Evolutionary conservation across 2,113 vertebrate species (phyloP).

Genomic region (Dascyllus trimaculatus): DNA sequence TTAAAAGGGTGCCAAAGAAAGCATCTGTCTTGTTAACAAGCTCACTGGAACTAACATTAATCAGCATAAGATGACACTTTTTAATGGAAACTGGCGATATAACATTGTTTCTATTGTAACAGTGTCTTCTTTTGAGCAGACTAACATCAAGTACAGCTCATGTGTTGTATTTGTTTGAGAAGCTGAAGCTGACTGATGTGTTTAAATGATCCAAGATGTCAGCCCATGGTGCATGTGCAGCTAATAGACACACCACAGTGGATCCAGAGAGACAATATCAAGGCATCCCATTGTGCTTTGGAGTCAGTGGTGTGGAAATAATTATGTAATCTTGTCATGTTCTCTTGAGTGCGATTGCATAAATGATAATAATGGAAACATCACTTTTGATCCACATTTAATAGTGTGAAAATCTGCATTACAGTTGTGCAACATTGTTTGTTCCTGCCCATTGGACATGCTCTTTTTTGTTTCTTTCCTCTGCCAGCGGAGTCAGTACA

Average conservation of each 20-base stretch:
- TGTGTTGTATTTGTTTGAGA: no score
- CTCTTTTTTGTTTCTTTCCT: neutral
- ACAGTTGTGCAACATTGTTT: neutral
- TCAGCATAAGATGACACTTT: neutral
- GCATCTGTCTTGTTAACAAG: neutral
- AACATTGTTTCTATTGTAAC: no score
- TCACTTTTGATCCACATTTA: no score
- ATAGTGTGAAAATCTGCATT: no score
- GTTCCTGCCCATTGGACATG: neutral
- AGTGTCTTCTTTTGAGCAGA: no score
- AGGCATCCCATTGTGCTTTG: neutral
- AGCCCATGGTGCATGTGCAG: neutral
- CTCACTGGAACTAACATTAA: neutral
- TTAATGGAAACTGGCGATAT: no score
- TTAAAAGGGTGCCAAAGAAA: no score
- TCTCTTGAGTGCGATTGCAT: neutral
- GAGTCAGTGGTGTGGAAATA: neutral
- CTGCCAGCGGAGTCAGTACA: neutral
- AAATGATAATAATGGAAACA: neutral
- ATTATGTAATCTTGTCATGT: neutral
- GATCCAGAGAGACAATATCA: neutral
- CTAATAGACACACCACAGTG: neutral
- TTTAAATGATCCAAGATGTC: neutral
- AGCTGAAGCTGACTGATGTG: no score
- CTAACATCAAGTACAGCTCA: no score